Evolutionary conservation across 2,113 vertebrate species (phyloP).

Genomic region (Antigone vipio): DNA sequence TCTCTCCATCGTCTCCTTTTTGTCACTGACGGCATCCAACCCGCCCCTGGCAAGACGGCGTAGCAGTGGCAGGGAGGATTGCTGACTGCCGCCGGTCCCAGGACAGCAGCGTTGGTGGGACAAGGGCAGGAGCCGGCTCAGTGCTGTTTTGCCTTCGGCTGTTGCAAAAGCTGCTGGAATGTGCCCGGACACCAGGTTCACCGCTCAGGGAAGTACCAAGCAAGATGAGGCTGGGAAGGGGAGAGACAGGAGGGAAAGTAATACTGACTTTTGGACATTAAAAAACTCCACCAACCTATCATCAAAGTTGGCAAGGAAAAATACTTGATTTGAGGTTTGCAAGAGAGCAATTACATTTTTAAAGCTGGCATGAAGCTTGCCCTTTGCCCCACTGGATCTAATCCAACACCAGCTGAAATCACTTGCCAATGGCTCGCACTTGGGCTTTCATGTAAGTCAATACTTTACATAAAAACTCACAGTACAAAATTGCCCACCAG

Average conservation of each 20-base stretch:
- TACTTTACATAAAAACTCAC: not conserved
- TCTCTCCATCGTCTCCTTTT: not conserved
- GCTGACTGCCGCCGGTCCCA: not conserved
- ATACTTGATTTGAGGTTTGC: not conserved
- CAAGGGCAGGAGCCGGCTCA: not conserved
- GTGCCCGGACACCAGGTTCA: rapidly evolving
- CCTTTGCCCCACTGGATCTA: not conserved
- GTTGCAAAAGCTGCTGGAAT: not conserved
- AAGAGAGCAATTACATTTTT: not conserved
- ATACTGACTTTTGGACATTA: not conserved
- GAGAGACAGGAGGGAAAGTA: not conserved
- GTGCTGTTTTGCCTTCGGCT: not conserved
- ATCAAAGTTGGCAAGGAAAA: not conserved
- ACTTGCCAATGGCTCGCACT: not conserved
- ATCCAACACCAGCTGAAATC: not conserved
- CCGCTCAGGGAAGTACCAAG: not conserved
- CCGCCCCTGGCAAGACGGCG: rapidly evolving
- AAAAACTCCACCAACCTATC: not conserved
- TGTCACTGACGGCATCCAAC: not conserved
- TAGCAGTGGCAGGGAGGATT: not conserved
- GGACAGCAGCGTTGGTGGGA: not conserved
- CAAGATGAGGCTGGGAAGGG: not conserved
- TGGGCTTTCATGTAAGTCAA: not conserved
- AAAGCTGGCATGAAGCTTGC: not conserved
- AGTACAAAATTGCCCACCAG: not conserved